Conservation (phyloP, 2,888 invertebrate genomes). For the Dascillus cervinus region DNA sequence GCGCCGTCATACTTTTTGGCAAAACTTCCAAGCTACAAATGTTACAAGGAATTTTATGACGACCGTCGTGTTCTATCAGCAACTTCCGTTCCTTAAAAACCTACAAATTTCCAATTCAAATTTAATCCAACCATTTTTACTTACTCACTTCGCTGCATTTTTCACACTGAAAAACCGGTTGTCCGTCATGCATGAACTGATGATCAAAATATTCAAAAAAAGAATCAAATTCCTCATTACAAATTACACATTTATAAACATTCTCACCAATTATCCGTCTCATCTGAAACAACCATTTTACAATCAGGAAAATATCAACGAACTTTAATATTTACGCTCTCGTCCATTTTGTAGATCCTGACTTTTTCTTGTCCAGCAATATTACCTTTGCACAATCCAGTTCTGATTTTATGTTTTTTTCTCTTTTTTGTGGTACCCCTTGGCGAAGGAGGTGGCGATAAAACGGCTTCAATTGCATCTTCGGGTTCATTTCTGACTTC, state of each 20-base stretch:
- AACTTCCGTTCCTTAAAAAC: constrained; percentile 18
- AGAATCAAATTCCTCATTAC: constrained; percentile 18
- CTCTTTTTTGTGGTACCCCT: neutral
- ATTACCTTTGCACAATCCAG: too few species aligned
- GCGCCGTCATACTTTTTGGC: constrained; percentile 24
- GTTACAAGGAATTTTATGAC: constrained; percentile 23
- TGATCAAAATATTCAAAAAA: constrained; percentile 28
- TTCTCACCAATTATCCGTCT: constrained; percentile 17
- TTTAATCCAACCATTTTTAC: neutral
- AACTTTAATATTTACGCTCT: constrained; percentile 8
- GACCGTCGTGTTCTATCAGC: constrained; percentile 22
- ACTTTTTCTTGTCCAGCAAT: constrained; percentile 5
- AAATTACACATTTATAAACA: constrained; percentile 21
- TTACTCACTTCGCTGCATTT: constrained; percentile 23
- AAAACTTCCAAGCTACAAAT: constrained; percentile 22
- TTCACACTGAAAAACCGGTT: constrained; percentile 22
- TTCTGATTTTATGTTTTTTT: constrained; percentile 4
- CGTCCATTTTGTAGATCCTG: constrained; percentile 9
- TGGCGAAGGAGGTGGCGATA: neutral
- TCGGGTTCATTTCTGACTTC: neutral
- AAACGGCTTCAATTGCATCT: neutral
- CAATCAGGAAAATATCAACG: neutral
- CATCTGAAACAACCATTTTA: constrained; percentile 7
- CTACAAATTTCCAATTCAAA: constrained; percentile 8
- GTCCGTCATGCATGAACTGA: constrained; percentile 22